These are phyloP conservation scores for Temnothorax nylanderi DNA, from an alignment of 1,140 invertebrate genomes.

Conservation along the genomic window DNA sequence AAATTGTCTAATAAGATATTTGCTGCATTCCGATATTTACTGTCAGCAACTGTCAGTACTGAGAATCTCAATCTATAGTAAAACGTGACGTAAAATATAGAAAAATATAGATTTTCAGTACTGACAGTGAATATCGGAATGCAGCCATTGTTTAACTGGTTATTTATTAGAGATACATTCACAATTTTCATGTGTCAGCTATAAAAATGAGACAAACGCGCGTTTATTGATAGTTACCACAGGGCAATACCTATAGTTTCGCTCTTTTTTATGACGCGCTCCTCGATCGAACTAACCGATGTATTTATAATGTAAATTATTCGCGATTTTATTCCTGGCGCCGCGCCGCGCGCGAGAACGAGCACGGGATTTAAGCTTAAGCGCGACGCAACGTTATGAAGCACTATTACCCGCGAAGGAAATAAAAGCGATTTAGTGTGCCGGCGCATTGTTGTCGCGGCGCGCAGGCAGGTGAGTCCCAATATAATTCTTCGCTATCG, in stretches of 20 bases:
- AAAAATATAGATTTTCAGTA: too few species aligned
- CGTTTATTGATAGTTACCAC: not conserved
- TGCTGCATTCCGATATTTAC: too few species aligned
- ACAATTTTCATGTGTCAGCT: not conserved
- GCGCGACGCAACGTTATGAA: constrained; percentile 54
- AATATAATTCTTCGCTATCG: constrained; percentile 57
- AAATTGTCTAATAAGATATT: not conserved
- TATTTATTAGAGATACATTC: not conserved
- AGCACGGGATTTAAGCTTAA: constrained; percentile 61
- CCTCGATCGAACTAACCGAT: constrained; percentile 9
- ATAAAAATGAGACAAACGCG: not conserved
- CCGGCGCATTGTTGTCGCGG: constrained; percentile 48
- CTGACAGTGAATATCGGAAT: too few species aligned
- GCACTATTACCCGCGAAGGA: constrained; percentile 61
- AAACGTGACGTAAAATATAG: too few species aligned
- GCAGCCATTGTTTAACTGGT: not conserved
- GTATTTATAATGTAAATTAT: constrained; percentile 1
- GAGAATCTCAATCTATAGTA: too few species aligned
- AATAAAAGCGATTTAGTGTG: constrained; percentile 65
- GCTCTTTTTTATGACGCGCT: constrained; percentile 18
- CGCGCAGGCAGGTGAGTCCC: constrained; percentile 56
- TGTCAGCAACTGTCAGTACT: too few species aligned
- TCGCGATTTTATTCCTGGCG: constrained; percentile 45
- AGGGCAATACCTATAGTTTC: constrained; percentile 12
- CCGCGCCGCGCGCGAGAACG: not conserved